These are phyloP conservation scores for Rostratula benghalensis DNA, from an alignment of 2,113 vertebrate genomes.

Conservation along the genomic window DNA sequence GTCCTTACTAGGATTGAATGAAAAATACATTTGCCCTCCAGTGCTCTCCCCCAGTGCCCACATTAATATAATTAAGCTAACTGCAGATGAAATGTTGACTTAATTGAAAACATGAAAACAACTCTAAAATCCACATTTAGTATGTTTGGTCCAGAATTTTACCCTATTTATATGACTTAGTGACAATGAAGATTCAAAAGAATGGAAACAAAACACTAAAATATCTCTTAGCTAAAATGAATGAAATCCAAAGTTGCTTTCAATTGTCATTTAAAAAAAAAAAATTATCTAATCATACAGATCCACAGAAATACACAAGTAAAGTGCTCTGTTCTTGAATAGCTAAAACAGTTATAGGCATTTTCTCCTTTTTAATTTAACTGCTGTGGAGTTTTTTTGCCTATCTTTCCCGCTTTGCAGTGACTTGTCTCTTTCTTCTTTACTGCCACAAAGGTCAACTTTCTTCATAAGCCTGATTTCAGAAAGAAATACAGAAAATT, in stretches of 20 bases:
- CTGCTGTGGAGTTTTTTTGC: background rate
- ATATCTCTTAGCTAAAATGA: background rate
- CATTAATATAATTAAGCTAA: background rate
- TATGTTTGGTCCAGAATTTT: background rate
- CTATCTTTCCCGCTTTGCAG: background rate
- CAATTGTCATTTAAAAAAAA: background rate
- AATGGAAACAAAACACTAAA: background rate
- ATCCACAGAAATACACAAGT: background rate
- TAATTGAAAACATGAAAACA: background rate
- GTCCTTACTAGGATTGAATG: background rate
- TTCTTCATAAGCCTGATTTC: conserved; percentile 7
- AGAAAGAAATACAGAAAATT: conserved; percentile 32
- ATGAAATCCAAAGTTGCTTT: background rate
- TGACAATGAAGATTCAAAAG: background rate
- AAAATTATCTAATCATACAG: background rate
- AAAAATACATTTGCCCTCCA: conserved; percentile 31
- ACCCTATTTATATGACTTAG: background rate
- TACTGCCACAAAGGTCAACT: background rate
- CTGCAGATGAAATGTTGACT: background rate
- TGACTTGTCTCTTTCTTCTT: background rate
- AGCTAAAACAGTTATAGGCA: background rate
- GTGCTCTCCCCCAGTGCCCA: background rate
- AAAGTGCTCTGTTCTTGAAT: background rate
- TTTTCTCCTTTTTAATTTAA: background rate
- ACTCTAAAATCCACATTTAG: background rate